Conservation (phyloP, 2,797 vertebrate species). For the Gallirallus australis region DNA sequence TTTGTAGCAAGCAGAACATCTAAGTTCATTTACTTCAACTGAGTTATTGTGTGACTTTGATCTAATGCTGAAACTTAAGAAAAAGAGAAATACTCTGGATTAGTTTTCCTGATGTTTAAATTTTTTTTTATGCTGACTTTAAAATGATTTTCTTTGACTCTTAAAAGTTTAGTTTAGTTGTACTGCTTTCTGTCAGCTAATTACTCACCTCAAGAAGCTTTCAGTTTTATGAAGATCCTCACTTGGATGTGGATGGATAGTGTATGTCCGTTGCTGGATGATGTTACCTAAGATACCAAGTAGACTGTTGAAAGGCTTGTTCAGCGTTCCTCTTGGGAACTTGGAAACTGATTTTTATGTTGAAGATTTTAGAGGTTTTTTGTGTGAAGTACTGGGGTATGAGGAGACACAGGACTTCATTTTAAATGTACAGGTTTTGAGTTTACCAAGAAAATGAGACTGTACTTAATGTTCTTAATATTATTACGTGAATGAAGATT, state of each 20-base stretch:
- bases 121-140: neutral
- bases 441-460: neutral
- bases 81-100: neutral
- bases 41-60: neutral
- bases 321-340: neutral
- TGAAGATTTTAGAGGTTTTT: neutral
- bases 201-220: neutral
- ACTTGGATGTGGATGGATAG: neutral
- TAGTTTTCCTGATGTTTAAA: neutral
- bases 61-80: neutral
- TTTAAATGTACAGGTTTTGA: neutral
- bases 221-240: neutral
- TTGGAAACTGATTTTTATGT: neutral
- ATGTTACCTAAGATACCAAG: neutral
- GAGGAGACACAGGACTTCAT: neutral
- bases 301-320: neutral
- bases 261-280: neutral
- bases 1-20: neutral
- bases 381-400: neutral
- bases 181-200: neutral
- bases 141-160: neutral
- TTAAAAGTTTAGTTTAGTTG: neutral
- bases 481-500: neutral
- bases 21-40: neutral
- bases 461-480: neutral